Conservation (phyloP, 2,113 vertebrate genomes). For the Sigmodon hispidus region DNA sequence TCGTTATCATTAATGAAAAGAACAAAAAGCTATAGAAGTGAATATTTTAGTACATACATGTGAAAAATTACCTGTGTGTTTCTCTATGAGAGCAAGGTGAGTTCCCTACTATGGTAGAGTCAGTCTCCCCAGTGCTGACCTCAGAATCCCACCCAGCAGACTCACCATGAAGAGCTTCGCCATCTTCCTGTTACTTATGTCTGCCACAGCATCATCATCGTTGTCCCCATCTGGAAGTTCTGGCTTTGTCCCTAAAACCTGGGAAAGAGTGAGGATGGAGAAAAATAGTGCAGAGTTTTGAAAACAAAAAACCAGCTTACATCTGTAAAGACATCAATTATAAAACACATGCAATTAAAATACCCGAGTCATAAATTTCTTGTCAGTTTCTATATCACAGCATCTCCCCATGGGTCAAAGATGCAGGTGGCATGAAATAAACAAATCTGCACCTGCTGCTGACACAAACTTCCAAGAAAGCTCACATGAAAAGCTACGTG, state of each 20-base stretch:
- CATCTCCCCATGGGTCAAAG: background rate
- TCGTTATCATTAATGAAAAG: conserved; percentile 23
- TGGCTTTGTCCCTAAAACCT: conserved; percentile 93
- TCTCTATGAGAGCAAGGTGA: background rate
- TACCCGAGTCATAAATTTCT: background rate
- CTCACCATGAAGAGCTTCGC: conserved; percentile 94
- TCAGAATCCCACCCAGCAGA: too few species aligned
- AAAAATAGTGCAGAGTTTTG: background rate
- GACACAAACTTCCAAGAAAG: background rate
- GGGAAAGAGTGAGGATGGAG: background rate
- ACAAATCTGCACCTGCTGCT: background rate
- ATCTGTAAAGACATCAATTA: background rate
- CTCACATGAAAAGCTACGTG: background rate
- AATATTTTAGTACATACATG: background rate
- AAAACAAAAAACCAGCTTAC: background rate
- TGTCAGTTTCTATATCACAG: background rate
- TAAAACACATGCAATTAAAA: background rate
- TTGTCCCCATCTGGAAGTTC: conserved; percentile 84
- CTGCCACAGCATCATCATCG: conserved; percentile 88
- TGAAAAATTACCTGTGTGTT: background rate
- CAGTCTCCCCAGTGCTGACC: background rate
- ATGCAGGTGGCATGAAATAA: background rate
- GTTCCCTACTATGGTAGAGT: background rate
- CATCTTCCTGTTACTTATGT: conserved; percentile 92
- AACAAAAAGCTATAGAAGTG: background rate